These are phyloP conservation scores for Xiphydria camelus DNA, from an alignment of 2,888 invertebrate genomes.

Conservation along the genomic window DNA sequence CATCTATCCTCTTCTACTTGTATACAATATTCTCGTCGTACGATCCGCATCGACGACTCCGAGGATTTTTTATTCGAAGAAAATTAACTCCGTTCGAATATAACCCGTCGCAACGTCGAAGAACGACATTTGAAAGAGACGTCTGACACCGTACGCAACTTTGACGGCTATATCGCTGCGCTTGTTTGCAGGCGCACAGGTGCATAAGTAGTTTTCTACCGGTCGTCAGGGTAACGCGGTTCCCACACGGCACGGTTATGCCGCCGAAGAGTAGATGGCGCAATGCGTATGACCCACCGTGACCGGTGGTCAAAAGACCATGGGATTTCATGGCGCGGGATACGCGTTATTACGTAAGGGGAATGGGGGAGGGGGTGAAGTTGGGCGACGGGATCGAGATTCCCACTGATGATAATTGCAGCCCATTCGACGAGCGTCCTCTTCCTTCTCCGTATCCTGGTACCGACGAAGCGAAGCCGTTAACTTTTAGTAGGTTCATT, in stretches of 20 bases:
- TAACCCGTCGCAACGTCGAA: background rate
- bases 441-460: too few relatives aligned
- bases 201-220: constrained; percentile 24
- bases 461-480: too few relatives aligned
- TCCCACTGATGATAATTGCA: too few relatives aligned
- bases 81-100: background rate
- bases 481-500: too few relatives aligned
- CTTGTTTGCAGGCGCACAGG: constrained; percentile 40
- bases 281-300: constrained; percentile 9
- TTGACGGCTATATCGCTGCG: constrained; percentile 30
- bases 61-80: background rate
- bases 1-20: too few relatives aligned
- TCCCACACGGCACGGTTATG: constrained; percentile 7
- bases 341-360: too few relatives aligned
- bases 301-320: too few relatives aligned
- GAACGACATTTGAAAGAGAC: constrained; percentile 24
- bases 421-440: too few relatives aligned
- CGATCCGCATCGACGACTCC: background rate
- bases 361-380: too few relatives aligned
- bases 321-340: too few relatives aligned
- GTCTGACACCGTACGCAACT: constrained; percentile 30
- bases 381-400: too few relatives aligned
- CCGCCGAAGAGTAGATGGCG: constrained; percentile 17
- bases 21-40: too few relatives aligned
- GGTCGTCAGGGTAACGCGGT: background rate